Evolutionary conservation across 2,113 vertebrate genomes (phyloP).

Genomic region (Phalacrocorax brasilianus): DNA sequence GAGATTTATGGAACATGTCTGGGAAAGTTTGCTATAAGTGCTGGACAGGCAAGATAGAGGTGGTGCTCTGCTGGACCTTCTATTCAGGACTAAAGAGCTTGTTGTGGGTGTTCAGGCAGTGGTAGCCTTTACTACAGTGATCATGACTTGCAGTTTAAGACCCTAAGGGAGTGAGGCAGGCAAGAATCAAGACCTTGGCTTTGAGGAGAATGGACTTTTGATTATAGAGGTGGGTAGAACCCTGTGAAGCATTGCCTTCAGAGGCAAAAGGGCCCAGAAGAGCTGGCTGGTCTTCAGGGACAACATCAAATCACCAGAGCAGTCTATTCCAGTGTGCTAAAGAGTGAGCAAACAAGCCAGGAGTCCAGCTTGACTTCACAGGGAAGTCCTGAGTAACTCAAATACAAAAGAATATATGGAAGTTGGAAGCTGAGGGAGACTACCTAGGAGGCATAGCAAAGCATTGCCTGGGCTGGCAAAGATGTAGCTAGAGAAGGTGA

Average conservation of each 20-base stretch:
- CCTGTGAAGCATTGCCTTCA: background rate
- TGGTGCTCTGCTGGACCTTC: background rate
- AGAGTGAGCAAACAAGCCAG: background rate
- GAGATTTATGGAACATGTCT: background rate
- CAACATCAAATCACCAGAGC: background rate
- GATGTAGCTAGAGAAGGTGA: background rate
- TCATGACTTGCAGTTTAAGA: background rate
- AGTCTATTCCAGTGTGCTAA: background rate
- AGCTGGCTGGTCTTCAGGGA: background rate
- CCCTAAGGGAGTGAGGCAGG: background rate
- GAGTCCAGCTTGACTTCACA: background rate
- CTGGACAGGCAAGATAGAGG: background rate
- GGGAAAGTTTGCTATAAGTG: background rate
- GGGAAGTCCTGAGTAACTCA: background rate
- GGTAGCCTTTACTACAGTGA: background rate
- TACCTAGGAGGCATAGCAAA: background rate
- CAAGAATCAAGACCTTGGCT: background rate
- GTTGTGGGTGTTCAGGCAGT: background rate
- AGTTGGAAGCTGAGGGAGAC: background rate
- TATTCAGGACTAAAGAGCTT: background rate
- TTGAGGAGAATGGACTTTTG: background rate
- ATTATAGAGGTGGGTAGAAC: background rate
- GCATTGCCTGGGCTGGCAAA: background rate
- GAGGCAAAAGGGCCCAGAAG: background rate
- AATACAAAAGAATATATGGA: background rate